A percentile compares a stretch with the other conserved stretches of the same genome.
Evolutionary conservation across 2,888 invertebrate genomes (phyloP).

Genomic region (Philhelius pedissequus): DNA sequence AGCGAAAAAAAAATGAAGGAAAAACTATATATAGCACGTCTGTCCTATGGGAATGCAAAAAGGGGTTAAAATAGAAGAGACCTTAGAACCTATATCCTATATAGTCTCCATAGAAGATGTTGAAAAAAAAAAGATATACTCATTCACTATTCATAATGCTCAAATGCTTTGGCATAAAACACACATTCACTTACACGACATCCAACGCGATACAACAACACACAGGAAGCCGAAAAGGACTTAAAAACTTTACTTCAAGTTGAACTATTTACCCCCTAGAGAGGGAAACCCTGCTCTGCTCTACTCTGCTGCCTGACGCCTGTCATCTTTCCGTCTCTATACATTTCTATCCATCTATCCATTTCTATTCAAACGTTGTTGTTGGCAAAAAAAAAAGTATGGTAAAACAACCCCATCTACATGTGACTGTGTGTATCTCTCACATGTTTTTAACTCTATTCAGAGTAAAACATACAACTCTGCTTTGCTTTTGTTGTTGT

Average conservation of each 20-base stretch:
- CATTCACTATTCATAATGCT: slow-evolving; percentile 64
- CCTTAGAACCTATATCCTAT: not conserved
- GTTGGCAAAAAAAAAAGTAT: not conserved
- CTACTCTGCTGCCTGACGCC: slow-evolving; percentile 24
- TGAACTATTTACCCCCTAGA: slow-evolving; percentile 64
- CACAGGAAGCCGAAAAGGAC: slow-evolving; percentile 57
- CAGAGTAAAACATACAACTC: slow-evolving; percentile 23
- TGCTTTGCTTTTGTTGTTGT: not conserved
- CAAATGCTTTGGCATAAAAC: slow-evolving; percentile 54
- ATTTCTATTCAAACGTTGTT: slow-evolving; percentile 34
- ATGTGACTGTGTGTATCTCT: slow-evolving; percentile 17
- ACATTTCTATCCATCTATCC: slow-evolving; percentile 39
- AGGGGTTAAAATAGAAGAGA: slow-evolving; percentile 28
- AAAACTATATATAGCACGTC: not conserved
- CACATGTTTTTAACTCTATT: slow-evolving; percentile 47
- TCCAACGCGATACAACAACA: slow-evolving; percentile 18
- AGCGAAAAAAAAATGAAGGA: not conserved
- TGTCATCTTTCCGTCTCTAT: slow-evolving; percentile 55
- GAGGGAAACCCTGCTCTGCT: not conserved
- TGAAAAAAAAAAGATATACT: slow-evolving; percentile 26
- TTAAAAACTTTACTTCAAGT: slow-evolving; percentile 67
- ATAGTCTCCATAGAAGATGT: not conserved
- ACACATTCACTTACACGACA: slow-evolving; percentile 42
- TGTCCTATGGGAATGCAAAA: slow-evolving; percentile 9
- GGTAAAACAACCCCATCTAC: slow-evolving; percentile 11